Percentiles rank a stretch among this genome's conserved stretches.
Evolutionary conservation across 2,888 invertebrate genomes (phyloP).

Genomic region (Heteromyza rotundicornis): DNA sequence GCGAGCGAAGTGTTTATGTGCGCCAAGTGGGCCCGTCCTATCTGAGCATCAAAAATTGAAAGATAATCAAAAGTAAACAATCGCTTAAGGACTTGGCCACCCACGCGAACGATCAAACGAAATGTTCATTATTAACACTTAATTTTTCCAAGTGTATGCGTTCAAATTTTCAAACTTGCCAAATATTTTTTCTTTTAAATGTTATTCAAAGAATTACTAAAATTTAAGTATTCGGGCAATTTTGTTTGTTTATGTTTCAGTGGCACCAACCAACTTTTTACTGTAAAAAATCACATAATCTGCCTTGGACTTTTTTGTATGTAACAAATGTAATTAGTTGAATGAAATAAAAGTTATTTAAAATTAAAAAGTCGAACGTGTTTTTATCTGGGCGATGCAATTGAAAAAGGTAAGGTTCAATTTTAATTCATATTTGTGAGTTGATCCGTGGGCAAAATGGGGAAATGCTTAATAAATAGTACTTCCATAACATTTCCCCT

Average conservation of each 20-base stretch:
- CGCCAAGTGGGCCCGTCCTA: constrained; percentile 74
- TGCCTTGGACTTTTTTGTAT: constrained; percentile 46
- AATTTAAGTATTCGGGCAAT: not conserved
- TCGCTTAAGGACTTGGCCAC: not conserved
- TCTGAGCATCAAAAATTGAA: constrained; percentile 57
- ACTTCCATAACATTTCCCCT: no score
- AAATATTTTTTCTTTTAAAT: not conserved
- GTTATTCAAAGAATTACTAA: no score
- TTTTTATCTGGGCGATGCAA: no score
- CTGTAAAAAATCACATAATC: not conserved
- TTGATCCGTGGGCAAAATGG: no score
- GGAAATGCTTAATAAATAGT: no score
- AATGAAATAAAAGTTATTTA: constrained; percentile 43
- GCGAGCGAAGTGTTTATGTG: constrained; percentile 74
- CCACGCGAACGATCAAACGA: constrained; percentile 1
- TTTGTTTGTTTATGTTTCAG: not conserved
- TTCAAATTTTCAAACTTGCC: not conserved
- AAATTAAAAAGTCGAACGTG: no score
- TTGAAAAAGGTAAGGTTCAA: no score
- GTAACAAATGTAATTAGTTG: constrained; percentile 43
- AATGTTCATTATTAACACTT: constrained; percentile 22
- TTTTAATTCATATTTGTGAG: no score
- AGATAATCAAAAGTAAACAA: constrained; percentile 1
- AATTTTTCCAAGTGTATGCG: constrained; percentile 22
- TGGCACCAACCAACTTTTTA: not conserved